A percentile compares a stretch with the other conserved stretches of the same genome.
phyloP scores from a whole-genome alignment of 2,113 vertebrate genomes.

The Oriolus oriolus region DNA sequence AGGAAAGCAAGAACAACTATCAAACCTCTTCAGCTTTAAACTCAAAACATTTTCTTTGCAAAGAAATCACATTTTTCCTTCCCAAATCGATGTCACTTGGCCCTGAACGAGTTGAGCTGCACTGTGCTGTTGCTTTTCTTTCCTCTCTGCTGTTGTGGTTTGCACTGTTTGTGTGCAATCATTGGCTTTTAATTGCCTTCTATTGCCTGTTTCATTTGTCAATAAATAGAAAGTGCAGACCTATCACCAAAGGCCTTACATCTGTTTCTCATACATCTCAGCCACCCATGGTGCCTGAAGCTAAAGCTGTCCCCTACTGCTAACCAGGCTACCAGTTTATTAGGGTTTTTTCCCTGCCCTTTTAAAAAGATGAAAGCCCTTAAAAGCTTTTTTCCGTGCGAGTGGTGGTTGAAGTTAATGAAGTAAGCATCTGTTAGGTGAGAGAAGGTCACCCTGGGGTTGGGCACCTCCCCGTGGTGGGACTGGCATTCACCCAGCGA shows the following conservation, averaged over 20 bases:
- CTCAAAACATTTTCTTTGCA: constrained; percentile 23
- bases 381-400: constrained; percentile 69
- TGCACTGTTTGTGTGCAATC: constrained; percentile 53
- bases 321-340: constrained; percentile 76
- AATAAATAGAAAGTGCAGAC: constrained; percentile 69
- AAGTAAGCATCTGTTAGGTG: constrained; percentile 57
- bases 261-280: constrained; percentile 79
- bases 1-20: constrained; percentile 11
- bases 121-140: constrained; percentile 20
- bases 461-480: constrained; percentile 52
- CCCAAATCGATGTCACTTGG: neutral
- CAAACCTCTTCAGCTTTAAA: neutral
- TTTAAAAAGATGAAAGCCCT: constrained; percentile 81
- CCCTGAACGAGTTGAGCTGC: neutral
- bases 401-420: constrained; percentile 67
- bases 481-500: constrained; percentile 49
- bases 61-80: constrained; percentile 27
- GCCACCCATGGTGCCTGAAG: constrained; percentile 77
- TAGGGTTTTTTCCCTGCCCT: constrained; percentile 57
- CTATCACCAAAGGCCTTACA: constrained; percentile 68
- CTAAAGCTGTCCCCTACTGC: constrained; percentile 59
- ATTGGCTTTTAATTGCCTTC: constrained; percentile 71
- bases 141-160: constrained; percentile 43
- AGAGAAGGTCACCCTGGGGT: constrained; percentile 55
- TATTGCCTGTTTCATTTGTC: constrained; percentile 71